These are phyloP conservation scores for Octodonta nipae DNA, from an alignment of 2,888 invertebrate species.

Conservation along the genomic window DNA sequence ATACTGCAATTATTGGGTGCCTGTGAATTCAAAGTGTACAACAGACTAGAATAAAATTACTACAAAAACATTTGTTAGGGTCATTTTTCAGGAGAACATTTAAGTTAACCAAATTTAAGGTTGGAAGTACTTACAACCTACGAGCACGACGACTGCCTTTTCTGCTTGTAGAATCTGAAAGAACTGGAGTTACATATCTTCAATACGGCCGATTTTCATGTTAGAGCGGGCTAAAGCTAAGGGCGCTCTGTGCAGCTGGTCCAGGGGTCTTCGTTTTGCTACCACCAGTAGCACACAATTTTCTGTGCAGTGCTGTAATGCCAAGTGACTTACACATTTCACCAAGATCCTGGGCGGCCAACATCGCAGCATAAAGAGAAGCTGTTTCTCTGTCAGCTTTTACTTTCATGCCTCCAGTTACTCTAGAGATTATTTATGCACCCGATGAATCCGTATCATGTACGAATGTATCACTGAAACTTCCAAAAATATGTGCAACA, in stretches of 20 bases:
- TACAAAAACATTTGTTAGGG: too few relatives aligned
- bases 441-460: conserved; percentile 99
- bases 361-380: conserved; percentile 99
- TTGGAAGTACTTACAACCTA: conserved; percentile 84
- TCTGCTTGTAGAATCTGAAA: conserved; percentile 96
- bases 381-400: conserved; percentile 99
- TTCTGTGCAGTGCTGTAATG: conserved; percentile 95
- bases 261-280: conserved; percentile 98
- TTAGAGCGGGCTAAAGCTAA: conserved; percentile 95
- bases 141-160: conserved; percentile 99
- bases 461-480: conserved; percentile 99
- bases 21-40: too few relatives aligned
- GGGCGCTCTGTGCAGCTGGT: conserved; percentile 95
- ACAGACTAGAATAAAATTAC: too few relatives aligned
- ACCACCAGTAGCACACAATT: conserved; percentile 95
- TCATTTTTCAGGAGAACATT: too few relatives aligned
- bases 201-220: conserved; percentile 99
- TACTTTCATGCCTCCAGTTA: conserved; percentile 99
- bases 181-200: conserved; percentile 99
- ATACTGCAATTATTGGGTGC: too few relatives aligned
- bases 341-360: conserved; percentile 99
- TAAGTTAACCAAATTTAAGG: too few relatives aligned
- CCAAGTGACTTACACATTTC: conserved; percentile 95
- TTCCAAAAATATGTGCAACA: conserved; percentile 98
- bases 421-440: conserved; percentile 83